Percentiles rank a stretch among this genome's conserved stretches.
phyloP scores from a whole-genome alignment of 2,888 invertebrate species.

The Cosmopolites sordidus region DNA sequence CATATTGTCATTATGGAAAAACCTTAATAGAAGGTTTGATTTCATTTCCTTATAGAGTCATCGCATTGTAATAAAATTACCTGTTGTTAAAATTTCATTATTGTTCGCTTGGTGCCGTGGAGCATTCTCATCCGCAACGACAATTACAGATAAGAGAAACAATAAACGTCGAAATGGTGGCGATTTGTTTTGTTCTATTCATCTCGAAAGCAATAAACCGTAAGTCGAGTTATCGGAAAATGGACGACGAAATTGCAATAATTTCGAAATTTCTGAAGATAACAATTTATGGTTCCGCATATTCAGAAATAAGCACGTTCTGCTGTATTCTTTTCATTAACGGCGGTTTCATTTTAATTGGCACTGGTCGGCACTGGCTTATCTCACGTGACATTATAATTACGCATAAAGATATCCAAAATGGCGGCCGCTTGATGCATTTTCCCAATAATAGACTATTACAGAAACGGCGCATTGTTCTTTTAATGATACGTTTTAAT shows the following conservation, averaged over 20 bases:
- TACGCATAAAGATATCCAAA: background rate
- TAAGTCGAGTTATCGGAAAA: background rate
- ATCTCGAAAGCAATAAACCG: background rate
- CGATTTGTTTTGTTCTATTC: conserved; percentile 1
- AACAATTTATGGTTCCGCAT: background rate
- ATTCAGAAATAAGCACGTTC: background rate
- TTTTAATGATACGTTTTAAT: too few species aligned
- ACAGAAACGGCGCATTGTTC: too few species aligned
- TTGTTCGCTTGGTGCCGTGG: too few species aligned
- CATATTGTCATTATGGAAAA: too few species aligned
- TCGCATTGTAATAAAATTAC: too few species aligned
- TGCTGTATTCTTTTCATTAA: background rate
- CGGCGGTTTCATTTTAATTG: background rate
- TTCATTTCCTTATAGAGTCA: too few species aligned
- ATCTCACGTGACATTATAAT: background rate
- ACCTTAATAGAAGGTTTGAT: too few species aligned
- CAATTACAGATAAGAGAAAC: conserved; percentile 1
- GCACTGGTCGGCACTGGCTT: background rate
- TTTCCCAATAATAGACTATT: too few species aligned
- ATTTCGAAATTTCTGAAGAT: background rate
- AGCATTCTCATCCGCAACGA: background rate
- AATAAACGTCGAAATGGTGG: background rate
- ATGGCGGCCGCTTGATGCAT: background rate
- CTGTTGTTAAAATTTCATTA: too few species aligned
- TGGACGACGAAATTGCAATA: background rate